phyloP scores from a whole-genome alignment of 2,797 vertebrate species.

The Esox masquinongy region DNA sequence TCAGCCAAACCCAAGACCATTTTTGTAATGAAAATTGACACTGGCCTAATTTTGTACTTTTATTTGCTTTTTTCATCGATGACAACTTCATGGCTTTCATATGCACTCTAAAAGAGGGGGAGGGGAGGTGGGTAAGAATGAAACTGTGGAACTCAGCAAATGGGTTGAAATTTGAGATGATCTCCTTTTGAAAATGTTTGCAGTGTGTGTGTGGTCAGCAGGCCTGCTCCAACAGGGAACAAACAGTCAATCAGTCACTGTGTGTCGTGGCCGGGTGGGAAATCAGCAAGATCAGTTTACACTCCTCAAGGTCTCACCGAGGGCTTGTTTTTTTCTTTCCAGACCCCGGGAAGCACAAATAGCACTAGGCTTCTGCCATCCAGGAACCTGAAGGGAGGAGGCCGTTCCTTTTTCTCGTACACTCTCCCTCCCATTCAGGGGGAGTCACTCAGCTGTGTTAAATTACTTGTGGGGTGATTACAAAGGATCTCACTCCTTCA shows the following conservation, averaged over 20 bases:
- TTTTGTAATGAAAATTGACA: constrained; percentile 32
- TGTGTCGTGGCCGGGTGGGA: too few species aligned
- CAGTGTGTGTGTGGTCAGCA: constrained; percentile 16
- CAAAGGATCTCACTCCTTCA: constrained; percentile 18
- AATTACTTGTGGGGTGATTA: constrained; percentile 40
- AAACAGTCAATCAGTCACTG: neutral
- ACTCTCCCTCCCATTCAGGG: constrained; percentile 19
- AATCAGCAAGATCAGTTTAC: too few species aligned
- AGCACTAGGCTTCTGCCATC: constrained; percentile 14
- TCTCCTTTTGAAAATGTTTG: neutral
- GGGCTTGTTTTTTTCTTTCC: neutral
- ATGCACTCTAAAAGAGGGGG: neutral
- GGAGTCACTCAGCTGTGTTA: constrained; percentile 41
- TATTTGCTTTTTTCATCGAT: neutral
- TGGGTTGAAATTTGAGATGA: constrained; percentile 23
- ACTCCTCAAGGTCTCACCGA: neutral
- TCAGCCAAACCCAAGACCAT: neutral
- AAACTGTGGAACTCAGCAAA: neutral
- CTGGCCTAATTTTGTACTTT: constrained; percentile 23
- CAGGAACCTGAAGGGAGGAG: constrained; percentile 2
- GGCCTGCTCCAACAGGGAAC: constrained; percentile 5
- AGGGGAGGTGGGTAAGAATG: neutral
- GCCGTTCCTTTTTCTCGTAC: neutral
- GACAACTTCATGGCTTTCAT: constrained; percentile 5
- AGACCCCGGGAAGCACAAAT: constrained; percentile 23